Evolutionary conservation across 2,888 invertebrate species (phyloP).

Genomic region (Eupithecia vulgata): DNA sequence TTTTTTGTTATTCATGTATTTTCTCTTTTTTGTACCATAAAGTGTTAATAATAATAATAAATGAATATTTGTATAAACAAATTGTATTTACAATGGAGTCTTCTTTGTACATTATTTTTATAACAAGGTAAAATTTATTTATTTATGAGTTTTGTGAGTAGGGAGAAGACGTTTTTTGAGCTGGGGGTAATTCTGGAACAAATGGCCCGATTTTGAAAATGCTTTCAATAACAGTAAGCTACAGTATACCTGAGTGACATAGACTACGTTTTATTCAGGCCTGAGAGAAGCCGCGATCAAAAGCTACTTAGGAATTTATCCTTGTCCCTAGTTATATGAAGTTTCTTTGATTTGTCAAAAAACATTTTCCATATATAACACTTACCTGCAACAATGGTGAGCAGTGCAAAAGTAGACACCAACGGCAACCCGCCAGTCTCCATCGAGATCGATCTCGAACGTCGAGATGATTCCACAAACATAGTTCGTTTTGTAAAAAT

Average conservation of each 20-base stretch:
- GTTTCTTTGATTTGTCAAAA: neutral
- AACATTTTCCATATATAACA: neutral
- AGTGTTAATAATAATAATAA: too few species aligned
- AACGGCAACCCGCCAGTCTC: constrained; percentile 76
- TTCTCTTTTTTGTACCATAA: too few species aligned
- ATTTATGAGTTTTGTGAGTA: too few species aligned
- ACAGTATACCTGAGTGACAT: neutral
- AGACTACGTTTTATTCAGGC: neutral
- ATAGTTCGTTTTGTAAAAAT: constrained; percentile 42
- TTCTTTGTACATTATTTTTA: neutral
- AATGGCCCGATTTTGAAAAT: neutral
- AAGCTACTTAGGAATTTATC: neutral
- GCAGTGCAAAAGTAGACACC: constrained; percentile 77
- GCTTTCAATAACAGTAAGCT: neutral
- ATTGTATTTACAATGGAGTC: neutral
- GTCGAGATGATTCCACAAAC: constrained; percentile 64
- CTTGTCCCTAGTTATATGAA: neutral
- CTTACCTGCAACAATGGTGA: constrained; percentile 80
- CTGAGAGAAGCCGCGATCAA: neutral
- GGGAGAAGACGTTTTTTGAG: too few species aligned
- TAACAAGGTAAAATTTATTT: neutral
- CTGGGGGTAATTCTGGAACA: neutral
- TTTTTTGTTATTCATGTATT: too few species aligned
- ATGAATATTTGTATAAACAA: neutral
- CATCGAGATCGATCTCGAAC: constrained; percentile 68